These are phyloP conservation scores for Scaptomyza montana DNA, from an alignment of 1,140 invertebrate genomes.

Conservation along the genomic window DNA sequence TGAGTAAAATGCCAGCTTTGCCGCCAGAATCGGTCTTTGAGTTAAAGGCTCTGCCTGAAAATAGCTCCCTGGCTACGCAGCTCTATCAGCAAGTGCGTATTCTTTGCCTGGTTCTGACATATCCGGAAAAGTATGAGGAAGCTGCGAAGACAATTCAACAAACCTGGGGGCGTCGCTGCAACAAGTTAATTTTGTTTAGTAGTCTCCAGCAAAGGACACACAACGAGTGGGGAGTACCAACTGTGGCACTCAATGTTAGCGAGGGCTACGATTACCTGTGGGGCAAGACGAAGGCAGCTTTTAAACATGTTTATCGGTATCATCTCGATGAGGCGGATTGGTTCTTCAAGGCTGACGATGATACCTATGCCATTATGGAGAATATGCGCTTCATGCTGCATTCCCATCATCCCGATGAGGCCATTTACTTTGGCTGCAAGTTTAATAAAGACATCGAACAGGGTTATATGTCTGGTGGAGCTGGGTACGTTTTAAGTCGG, in stretches of 20 bases:
- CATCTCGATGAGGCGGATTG: slow-evolving; percentile 93
- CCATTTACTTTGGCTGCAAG: slow-evolving; percentile 94
- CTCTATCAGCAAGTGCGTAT: slow-evolving; percentile 87
- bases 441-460: slow-evolving; percentile 91
- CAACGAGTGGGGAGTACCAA: slow-evolving; percentile 89
- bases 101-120: slow-evolving; percentile 94
- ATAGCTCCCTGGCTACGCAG: slow-evolving; percentile 84
- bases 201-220: slow-evolving; percentile 89
- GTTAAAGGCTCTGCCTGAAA: neutral
- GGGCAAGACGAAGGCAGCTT: slow-evolving; percentile 97
- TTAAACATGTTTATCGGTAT: slow-evolving; percentile 93
- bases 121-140: slow-evolving; percentile 90
- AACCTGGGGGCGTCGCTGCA: slow-evolving; percentile 97
- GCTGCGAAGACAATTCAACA: slow-evolving; percentile 96
- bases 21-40: neutral
- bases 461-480: slow-evolving; percentile 97
- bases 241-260: slow-evolving; percentile 89
- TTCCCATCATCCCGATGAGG: slow-evolving; percentile 87
- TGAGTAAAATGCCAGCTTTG: slow-evolving; percentile 20
- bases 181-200: slow-evolving; percentile 94
- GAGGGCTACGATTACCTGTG: slow-evolving; percentile 95
- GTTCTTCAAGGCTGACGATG: slow-evolving; percentile 97
- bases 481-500: slow-evolving; percentile 95
- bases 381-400: slow-evolving; percentile 95
- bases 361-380: slow-evolving; percentile 97